Base-by-base conservation (phyloP, 37 sponge, comb jelly and placozoan genomes). In the Hormiphora californensis region DNA sequence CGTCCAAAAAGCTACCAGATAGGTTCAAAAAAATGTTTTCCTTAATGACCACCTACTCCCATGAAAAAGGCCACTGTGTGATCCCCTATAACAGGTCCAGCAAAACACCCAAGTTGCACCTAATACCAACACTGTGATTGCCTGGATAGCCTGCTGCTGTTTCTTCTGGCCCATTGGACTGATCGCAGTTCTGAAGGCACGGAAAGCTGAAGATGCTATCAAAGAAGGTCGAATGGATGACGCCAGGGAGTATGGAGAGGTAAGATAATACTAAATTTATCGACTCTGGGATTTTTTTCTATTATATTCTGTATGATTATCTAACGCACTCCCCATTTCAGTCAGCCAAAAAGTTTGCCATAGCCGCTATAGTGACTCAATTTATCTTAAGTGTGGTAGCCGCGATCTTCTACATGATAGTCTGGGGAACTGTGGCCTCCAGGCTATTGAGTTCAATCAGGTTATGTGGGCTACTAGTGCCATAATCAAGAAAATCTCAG, bases 151-250 rank as follows among this genome's bases (percentile, higher is more conserved):
- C 4, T 73, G 81, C 25, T 28, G 40, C 44, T 73, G 81, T 40
- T 73, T 73, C 81, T 73, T 27, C 81, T 73, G 81, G 81, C 81
- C 81, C 0, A 1, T 73, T 39, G 81, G 81, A n/a, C 44, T 73
- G n/a, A 46, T 73, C n/a, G 81, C 81, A 4, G 44, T 73, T 1
- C 5, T 40, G 27, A 73, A 73, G 22, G 9, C 81, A 23, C 40
- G 43, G 28, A 15, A 15, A 28, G 81, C 81, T 3, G 81, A 73
- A n/a, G 43, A 3, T 1, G 9, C 15, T 27, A 73, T 73, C 25
- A 28, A 46, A 41, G 46, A 36, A 4, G 81, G 81, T 23, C 46
- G 43, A 43, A 27, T 73, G 5, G 44, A 39, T 21, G 81, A 46
- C 3, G 81, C 81, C 21, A 73, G 81, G 19, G 28, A 12, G 23